Conservation (phyloP, 1,140 invertebrate genomes). For the Drosophila eugracilis region DNA sequence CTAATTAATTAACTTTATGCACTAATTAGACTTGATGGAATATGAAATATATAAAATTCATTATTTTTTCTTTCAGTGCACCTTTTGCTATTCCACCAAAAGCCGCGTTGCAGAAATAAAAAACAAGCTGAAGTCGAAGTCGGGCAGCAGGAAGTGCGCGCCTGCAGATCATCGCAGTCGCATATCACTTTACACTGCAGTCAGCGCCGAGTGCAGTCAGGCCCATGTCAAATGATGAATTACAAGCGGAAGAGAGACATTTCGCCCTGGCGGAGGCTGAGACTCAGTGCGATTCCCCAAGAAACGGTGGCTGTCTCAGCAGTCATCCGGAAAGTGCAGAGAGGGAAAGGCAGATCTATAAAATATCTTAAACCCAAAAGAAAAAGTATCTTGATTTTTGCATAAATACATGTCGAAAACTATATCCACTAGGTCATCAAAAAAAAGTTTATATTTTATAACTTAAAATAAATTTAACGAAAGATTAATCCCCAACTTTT, state of each 20-base stretch:
- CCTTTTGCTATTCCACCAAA: too few species aligned
- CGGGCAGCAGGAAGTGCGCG: constrained; percentile 70
- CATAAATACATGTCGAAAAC: too few species aligned
- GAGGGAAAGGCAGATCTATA: neutral
- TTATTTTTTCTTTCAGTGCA: too few species aligned
- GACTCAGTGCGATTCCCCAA: constrained; percentile 15
- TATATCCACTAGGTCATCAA: too few species aligned
- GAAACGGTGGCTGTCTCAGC: constrained; percentile 33
- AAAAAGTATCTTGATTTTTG: too few species aligned
- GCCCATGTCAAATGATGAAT: constrained; percentile 83
- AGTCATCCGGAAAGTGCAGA: constrained; percentile 39
- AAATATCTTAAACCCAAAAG: neutral
- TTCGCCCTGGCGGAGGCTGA: constrained; percentile 52
- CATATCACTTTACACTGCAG: constrained; percentile 66
- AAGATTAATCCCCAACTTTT: too few species aligned
- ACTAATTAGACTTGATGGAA: too few species aligned
- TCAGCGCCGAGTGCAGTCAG: constrained; percentile 48
- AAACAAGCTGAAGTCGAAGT: constrained; percentile 9
- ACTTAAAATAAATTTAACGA: too few species aligned
- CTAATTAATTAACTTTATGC: too few species aligned
- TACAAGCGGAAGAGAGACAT: constrained; percentile 84
- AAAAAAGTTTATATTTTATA: too few species aligned
- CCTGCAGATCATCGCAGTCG: constrained; percentile 54
- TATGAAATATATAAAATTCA: too few species aligned
- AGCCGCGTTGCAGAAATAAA: too few species aligned